Evolutionary conservation across 2,888 invertebrate genomes (phyloP).

Genomic region (Monoplex corrugatus): DNA sequence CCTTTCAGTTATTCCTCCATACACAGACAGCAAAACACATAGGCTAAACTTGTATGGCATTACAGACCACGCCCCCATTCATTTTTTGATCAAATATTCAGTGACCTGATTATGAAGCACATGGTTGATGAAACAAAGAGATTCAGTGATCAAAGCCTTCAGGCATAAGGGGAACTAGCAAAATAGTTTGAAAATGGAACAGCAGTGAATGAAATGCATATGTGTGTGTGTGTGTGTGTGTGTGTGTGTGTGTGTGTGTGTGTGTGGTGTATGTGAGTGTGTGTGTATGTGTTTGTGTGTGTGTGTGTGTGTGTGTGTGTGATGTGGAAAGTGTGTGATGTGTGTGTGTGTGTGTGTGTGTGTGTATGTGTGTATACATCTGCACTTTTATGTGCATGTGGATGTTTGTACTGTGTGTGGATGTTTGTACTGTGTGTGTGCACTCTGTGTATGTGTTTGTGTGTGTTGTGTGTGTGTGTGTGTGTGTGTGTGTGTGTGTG

Average conservation of each 20-base stretch:
- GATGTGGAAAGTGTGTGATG: neutral
- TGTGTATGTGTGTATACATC: neutral
- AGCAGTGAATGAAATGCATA: too few relatives aligned
- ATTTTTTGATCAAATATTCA: too few relatives aligned
- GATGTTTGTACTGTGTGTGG: neutral
- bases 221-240: neutral
- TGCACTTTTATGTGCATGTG: neutral
- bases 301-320: conserved; percentile 13
- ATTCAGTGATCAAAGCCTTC: too few relatives aligned
- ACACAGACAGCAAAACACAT: too few relatives aligned
- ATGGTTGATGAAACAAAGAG: too few relatives aligned
- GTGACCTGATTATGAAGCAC: too few relatives aligned
- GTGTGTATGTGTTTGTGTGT: neutral
- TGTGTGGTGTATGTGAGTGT: neutral
- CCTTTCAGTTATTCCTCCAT: too few relatives aligned
- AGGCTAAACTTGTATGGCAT: too few relatives aligned
- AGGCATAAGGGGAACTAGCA: too few relatives aligned
- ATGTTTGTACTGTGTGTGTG: neutral
- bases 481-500: neutral
- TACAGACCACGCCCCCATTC: too few relatives aligned
- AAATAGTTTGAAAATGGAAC: too few relatives aligned
- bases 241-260: neutral
- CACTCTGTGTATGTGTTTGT: neutral
- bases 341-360: neutral
- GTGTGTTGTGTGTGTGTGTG: neutral